Conservation (phyloP, 2,797 vertebrate genomes). For the Neomorphus geoffroyi region DNA sequence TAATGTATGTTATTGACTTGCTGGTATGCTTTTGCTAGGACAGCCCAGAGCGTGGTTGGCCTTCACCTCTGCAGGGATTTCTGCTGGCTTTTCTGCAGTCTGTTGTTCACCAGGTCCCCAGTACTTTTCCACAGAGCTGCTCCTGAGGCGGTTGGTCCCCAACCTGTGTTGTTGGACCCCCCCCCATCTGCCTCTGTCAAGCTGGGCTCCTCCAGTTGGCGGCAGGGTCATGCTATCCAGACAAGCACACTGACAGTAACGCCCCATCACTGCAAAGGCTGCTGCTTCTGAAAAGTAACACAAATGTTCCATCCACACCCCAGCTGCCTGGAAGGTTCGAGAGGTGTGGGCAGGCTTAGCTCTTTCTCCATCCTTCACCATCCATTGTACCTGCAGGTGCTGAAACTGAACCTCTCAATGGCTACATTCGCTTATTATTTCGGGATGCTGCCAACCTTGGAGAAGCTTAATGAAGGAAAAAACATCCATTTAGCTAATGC, state of each 20-base stretch:
- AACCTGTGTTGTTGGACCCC: neutral
- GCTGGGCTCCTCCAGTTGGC: neutral
- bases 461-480: conserved; percentile 34
- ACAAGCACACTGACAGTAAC: neutral
- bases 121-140: neutral
- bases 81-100: neutral
- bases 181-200: neutral
- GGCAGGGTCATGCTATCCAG: neutral
- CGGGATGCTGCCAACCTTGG: neutral
- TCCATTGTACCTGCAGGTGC: neutral
- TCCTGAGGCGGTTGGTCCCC: neutral
- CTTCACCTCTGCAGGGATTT: neutral
- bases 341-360: neutral
- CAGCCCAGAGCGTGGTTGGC: neutral
- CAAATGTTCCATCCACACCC: neutral
- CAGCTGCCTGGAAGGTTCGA: neutral
- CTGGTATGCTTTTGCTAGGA: neutral
- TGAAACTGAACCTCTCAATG: neutral
- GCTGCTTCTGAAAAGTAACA: neutral
- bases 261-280: neutral
- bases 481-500: neutral
- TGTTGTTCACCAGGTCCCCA: neutral
- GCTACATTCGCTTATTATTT: neutral
- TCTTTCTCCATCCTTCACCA: neutral
- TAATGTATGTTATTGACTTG: neutral